Base-by-base conservation (phyloP, 2,113 vertebrate species). In the Heterocephalus glaber region DNA sequence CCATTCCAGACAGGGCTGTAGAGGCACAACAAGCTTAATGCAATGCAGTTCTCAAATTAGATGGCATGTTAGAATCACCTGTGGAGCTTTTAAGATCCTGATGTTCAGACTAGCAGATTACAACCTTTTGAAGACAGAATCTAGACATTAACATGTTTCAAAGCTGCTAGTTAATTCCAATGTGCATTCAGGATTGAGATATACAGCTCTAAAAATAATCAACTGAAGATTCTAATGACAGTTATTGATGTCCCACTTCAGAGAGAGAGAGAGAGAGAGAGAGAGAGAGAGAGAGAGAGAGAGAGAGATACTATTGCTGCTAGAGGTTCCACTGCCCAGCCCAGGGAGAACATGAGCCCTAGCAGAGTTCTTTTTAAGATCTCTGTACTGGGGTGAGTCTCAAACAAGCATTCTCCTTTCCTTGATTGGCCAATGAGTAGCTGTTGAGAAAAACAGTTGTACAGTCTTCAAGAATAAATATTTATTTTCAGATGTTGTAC, bases 281-380 rank as follows among this genome's bases (percentile, higher is more conserved):
- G 9, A 44, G 38, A 72, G 14, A 74, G 8, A 26, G 22, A 58
- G 11, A 56, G 7, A 60, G 60, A 61, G 60, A 61, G 17, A 60
- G 20, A 68, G 14, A 20, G 13, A 60, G 20, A 66, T 5, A 38
- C 28, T 12, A 28, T 80, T 95, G 35, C 24, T 58, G 17, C 13
- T 54, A 54, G 30, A 87, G 2, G 5, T 87, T 79, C 24, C 2
- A 33, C 24, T 66, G 41, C 16, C 11, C 13, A 41, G 2, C 2
- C 68, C 63, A 76, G 9, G 19, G 12, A 41, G 28, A 76, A 10
- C 13, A 54, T 11, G 9, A n/a, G 2, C 2, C 0, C 0, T 3
- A 52, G 26, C 13, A n/a, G 12, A 72, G 33, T 66, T 58, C n/a
- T 77, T 17, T 77, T 70, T 61, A 61, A 58, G 10, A 52, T 66